Evolutionary conservation across 2,888 invertebrate species (phyloP).

Genomic region (Exephanes ischioxanthus): DNA sequence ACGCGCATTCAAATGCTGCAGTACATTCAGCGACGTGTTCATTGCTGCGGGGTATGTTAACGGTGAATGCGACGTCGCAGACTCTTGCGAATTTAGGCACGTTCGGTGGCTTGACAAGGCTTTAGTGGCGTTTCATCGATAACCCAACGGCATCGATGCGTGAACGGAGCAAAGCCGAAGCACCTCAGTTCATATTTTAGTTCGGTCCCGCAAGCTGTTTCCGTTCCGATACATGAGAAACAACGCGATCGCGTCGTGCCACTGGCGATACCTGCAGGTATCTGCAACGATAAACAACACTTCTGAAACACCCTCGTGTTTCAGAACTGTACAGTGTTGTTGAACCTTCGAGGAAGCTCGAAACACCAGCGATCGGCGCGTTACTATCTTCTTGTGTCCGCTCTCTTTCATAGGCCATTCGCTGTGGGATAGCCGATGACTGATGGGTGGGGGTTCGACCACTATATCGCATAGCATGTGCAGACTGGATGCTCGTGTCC

Average conservation of each 20-base stretch:
- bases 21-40: slow-evolving; percentile 57
- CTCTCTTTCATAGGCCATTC: slow-evolving; percentile 15
- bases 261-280: slow-evolving; percentile 40
- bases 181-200: slow-evolving; percentile 25
- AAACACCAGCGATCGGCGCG: slow-evolving; percentile 11
- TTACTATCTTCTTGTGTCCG: not conserved
- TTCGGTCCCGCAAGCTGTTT: not conserved
- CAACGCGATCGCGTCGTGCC: slow-evolving; percentile 10
- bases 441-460: not conserved
- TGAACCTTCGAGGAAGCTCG: not conserved
- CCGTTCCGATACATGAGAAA: not conserved
- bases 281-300: not conserved
- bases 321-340: slow-evolving; percentile 1
- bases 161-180: slow-evolving; percentile 27
- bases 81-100: slow-evolving; percentile 23
- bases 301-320: slow-evolving; percentile 3
- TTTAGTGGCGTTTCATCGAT: slow-evolving; percentile 45
- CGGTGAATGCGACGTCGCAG: slow-evolving; percentile 41
- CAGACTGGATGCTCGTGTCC: not conserved
- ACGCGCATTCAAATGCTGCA: slow-evolving; percentile 33
- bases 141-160: slow-evolving; percentile 38
- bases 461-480: not conserved
- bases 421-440: slow-evolving; percentile 12
- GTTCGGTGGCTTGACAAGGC: slow-evolving; percentile 50
- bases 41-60: slow-evolving; percentile 64